These are phyloP conservation scores for Cataglyphis altisquamis DNA, from an alignment of 2,888 invertebrate species.

Conservation along the genomic window DNA sequence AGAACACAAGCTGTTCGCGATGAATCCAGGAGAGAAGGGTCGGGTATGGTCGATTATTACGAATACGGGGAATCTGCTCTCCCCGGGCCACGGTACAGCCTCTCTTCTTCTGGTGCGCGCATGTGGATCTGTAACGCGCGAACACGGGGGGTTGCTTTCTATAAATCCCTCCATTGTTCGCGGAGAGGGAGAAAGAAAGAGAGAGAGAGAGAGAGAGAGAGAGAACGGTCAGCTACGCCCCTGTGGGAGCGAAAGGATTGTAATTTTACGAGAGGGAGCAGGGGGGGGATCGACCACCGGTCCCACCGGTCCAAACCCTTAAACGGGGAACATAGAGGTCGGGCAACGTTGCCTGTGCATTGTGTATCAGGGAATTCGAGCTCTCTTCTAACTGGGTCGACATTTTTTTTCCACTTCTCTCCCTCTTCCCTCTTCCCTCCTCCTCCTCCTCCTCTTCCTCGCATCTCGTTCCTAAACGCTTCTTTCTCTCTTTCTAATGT, in stretches of 20 bases:
- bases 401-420: constrained; percentile 34
- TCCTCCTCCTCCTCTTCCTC: background rate
- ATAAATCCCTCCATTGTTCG: constrained; percentile 56
- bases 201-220: too few relatives aligned
- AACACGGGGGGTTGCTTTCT: constrained; percentile 44
- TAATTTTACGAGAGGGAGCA: constrained; percentile 55
- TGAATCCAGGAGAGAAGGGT: constrained; percentile 11
- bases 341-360: constrained; percentile 49
- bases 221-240: constrained; percentile 57
- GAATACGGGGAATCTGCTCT: constrained; percentile 4
- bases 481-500: constrained; percentile 33
- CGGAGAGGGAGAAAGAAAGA: background rate
- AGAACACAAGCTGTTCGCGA: background rate
- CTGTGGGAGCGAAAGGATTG: constrained; percentile 53
- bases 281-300: constrained; percentile 17
- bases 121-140: constrained; percentile 35
- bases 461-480: background rate
- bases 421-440: background rate
- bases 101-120: constrained; percentile 57
- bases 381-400: constrained; percentile 28
- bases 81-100: constrained; percentile 1
- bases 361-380: constrained; percentile 23
- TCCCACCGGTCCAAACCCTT: constrained; percentile 59
- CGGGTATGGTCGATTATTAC: constrained; percentile 33
- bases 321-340: constrained; percentile 60